phyloP scores from a whole-genome alignment of 2,797 vertebrate species.

The Emydoidea blandingii region DNA sequence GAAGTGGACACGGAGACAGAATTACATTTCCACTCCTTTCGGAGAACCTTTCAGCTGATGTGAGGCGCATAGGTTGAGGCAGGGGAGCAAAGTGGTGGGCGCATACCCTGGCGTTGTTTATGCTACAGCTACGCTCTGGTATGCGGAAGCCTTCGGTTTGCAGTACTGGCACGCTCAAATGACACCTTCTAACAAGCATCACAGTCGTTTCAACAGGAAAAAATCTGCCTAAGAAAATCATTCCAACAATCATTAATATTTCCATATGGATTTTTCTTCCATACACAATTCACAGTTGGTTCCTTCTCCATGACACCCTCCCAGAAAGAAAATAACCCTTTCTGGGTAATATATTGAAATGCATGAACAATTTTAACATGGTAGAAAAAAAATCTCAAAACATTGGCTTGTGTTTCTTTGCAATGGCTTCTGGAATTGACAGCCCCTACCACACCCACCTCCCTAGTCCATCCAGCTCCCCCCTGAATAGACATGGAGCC shows the following conservation, averaged over 20 bases:
- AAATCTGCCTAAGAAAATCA: conserved; percentile 35
- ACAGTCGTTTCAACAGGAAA: background rate
- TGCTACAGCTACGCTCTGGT: background rate
- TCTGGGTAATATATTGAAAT: background rate
- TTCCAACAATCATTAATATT: conserved; percentile 20
- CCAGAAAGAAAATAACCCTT: background rate
- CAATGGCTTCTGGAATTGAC: conserved; percentile 37
- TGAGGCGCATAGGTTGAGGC: background rate
- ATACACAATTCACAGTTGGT: background rate
- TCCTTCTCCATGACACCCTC: background rate
- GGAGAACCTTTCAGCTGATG: background rate
- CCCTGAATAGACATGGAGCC: conserved; percentile 24
- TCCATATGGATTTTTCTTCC: conserved; percentile 1
- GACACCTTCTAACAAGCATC: background rate
- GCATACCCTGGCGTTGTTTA: background rate
- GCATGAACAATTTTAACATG: background rate
- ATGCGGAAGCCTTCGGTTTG: background rate
- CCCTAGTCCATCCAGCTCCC: conserved; percentile 36
- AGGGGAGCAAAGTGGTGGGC: background rate
- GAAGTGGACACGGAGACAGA: background rate
- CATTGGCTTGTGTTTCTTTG: conserved; percentile 25
- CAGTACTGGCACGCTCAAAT: background rate
- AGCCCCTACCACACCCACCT: conserved; percentile 27
- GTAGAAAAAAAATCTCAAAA: background rate
- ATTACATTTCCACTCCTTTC: background rate